Evolutionary conservation across 2,113 vertebrate species (phyloP).

Genomic region (Alces alces): DNA sequence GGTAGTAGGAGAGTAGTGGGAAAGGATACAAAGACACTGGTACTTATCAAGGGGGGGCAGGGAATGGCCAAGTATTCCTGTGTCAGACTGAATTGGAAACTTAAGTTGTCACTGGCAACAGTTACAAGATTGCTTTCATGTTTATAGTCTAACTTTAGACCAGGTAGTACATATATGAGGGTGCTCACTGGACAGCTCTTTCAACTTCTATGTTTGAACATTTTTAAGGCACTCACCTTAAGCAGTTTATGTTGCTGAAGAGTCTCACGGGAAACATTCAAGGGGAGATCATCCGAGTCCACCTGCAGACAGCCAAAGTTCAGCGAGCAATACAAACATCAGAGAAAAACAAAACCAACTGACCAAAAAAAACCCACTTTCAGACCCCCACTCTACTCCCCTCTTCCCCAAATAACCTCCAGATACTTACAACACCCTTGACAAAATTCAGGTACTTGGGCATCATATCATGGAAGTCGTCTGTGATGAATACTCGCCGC

Average conservation of each 20-base stretch:
- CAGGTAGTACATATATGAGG: background rate
- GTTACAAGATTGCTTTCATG: background rate
- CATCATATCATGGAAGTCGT: slow-evolving; percentile 99
- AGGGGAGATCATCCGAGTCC: slow-evolving; percentile 97
- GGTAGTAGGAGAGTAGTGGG: background rate
- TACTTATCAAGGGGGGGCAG: background rate
- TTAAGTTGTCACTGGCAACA: background rate
- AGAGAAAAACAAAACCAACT: background rate
- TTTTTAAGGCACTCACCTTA: slow-evolving; percentile 83
- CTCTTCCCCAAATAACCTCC: background rate
- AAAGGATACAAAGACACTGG: background rate
- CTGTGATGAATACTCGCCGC: slow-evolving; percentile 98
- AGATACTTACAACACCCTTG: slow-evolving; percentile 95
- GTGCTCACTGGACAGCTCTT: background rate
- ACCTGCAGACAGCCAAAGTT: slow-evolving; percentile 80
- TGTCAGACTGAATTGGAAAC: background rate
- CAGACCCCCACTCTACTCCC: accelerated
- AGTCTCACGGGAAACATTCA: slow-evolving; percentile 98
- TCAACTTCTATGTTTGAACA: background rate
- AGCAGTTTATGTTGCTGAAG: slow-evolving; percentile 98
- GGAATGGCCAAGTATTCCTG: background rate
- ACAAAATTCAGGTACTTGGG: slow-evolving; percentile 98
- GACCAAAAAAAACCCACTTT: background rate
- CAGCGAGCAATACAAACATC: background rate
- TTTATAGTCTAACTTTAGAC: background rate